Conservation (phyloP, 2,888 invertebrate genomes). For the Adela reaumurella region DNA sequence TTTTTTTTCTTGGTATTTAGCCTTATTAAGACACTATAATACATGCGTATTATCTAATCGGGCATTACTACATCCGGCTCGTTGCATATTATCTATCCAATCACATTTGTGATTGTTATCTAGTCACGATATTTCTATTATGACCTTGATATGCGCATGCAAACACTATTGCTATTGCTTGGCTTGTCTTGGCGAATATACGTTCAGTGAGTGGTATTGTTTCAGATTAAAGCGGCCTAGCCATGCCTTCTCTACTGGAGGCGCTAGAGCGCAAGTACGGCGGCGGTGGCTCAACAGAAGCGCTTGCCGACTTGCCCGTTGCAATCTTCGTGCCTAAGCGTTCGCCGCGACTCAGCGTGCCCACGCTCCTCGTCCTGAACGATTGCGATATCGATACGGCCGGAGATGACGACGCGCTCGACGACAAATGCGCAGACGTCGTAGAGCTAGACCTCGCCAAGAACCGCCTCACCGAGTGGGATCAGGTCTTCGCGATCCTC, state of each 20-base stretch:
- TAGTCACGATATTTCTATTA: too few relatives aligned
- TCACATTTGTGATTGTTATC: too few relatives aligned
- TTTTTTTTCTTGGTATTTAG: too few relatives aligned
- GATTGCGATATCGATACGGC: slow-evolving; percentile 90
- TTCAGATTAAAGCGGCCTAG: slow-evolving; percentile 9
- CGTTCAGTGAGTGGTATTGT: too few relatives aligned
- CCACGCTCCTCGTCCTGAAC: slow-evolving; percentile 81
- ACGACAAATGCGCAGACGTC: slow-evolving; percentile 84
- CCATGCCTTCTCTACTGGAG: slow-evolving; percentile 87
- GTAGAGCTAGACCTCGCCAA: slow-evolving; percentile 92
- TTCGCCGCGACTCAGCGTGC: slow-evolving; percentile 72
- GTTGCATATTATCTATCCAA: too few relatives aligned
- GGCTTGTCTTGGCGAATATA: too few relatives aligned
- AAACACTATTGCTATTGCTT: too few relatives aligned
- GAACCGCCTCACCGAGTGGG: slow-evolving; percentile 86
- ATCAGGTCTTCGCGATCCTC: slow-evolving; percentile 84
- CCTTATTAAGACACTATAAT: too few relatives aligned
- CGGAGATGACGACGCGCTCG: slow-evolving; percentile 75
- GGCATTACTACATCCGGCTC: too few relatives aligned
- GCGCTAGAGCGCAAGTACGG: slow-evolving; percentile 87
- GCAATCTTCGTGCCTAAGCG: slow-evolving; percentile 85
- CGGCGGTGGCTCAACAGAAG: slow-evolving; percentile 59
- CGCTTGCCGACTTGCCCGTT: slow-evolving; percentile 65
- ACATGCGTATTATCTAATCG: too few relatives aligned
- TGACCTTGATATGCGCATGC: too few relatives aligned